Evolutionary conservation across 2,113 vertebrate species (phyloP).

Genomic region (Lamprotornis superbus): DNA sequence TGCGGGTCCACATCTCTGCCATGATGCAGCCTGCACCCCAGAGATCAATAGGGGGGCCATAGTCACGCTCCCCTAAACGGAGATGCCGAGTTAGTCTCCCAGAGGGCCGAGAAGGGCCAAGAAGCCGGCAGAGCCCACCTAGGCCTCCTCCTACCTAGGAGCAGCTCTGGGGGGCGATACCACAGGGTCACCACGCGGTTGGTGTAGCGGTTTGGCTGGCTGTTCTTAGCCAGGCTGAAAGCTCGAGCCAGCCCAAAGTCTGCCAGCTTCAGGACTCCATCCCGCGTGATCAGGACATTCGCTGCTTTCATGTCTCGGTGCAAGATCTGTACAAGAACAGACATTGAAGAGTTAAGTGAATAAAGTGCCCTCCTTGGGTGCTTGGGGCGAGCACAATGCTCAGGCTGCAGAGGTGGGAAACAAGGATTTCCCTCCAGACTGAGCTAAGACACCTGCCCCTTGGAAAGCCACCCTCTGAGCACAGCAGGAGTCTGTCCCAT

Average conservation of each 20-base stretch:
- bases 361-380: not conserved
- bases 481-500: not conserved
- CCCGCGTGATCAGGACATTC: constrained; percentile 94
- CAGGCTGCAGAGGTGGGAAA: not conserved
- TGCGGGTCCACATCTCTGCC: constrained; percentile 99
- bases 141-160: constrained; percentile 81
- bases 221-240: constrained; percentile 97
- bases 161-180: constrained; percentile 95
- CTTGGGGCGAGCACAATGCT: not conserved
- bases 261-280: constrained; percentile 93
- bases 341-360: not conserved
- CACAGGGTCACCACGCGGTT: constrained; percentile 96
- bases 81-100: not conserved
- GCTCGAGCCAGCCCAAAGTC: constrained; percentile 96
- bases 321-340: constrained; percentile 79
- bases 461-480: not conserved
- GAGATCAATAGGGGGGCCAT: constrained; percentile 96
- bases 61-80: constrained; percentile 90
- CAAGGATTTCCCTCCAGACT: not conserved
- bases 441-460: not conserved
- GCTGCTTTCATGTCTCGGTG: constrained; percentile 99
- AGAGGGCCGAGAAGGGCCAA: not conserved
- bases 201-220: constrained; percentile 97
- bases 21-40: constrained; percentile 98
- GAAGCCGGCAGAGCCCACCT: not conserved